These are phyloP conservation scores for Tribolium freemani DNA, from an alignment of 2,888 invertebrate species.

Conservation along the genomic window DNA sequence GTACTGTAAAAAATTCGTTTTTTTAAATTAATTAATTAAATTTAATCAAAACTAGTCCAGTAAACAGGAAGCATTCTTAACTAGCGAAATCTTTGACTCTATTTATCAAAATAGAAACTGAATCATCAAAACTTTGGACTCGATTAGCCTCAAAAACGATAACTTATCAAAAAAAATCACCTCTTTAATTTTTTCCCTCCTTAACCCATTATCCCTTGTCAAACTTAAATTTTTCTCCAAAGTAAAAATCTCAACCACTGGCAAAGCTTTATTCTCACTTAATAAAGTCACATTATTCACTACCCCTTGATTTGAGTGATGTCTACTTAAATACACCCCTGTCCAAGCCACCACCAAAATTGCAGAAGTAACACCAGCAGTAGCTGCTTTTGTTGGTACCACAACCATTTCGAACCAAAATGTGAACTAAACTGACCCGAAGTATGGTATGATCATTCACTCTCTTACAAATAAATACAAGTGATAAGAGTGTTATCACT, in stretches of 20 bases:
- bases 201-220: slow-evolving; percentile 56
- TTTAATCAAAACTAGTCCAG: no score
- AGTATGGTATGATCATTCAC: slow-evolving; percentile 14
- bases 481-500: slow-evolving; percentile 1
- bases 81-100: background rate
- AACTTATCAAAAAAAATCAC: slow-evolving; percentile 35
- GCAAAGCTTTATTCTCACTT: background rate
- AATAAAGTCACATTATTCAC: background rate
- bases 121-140: slow-evolving; percentile 1
- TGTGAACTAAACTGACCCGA: slow-evolving; percentile 29
- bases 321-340: slow-evolving; percentile 69
- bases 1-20: no score
- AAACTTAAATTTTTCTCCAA: slow-evolving; percentile 12
- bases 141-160: background rate
- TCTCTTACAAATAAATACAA: slow-evolving; percentile 5
- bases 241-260: slow-evolving; percentile 31
- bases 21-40: no score
- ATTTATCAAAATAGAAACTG: background rate
- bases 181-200: slow-evolving; percentile 67
- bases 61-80: no score
- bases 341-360: slow-evolving; percentile 71
- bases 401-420: slow-evolving; percentile 12
- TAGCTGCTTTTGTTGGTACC: slow-evolving; percentile 40
- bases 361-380: slow-evolving; percentile 68
- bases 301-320: slow-evolving; percentile 33